phyloP scores from a whole-genome alignment of 2,888 invertebrate genomes.

The Thereva nobilitata region DNA sequence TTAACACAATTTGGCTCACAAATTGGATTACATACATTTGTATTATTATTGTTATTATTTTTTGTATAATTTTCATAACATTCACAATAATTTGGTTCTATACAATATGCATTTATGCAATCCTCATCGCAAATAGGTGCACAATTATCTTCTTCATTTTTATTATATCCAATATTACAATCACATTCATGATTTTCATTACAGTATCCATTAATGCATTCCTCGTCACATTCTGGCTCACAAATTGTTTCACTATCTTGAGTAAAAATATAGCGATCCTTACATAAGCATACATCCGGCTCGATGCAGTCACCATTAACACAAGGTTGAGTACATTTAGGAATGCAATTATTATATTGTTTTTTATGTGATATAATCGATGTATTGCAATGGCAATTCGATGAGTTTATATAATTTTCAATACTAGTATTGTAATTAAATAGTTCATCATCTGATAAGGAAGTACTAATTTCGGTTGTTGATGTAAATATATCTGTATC shows the following conservation, averaged over 20 bases:
- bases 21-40: conserved; percentile 32
- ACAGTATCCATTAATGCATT: conserved; percentile 54
- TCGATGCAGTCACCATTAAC: conserved; percentile 51
- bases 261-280: not conserved
- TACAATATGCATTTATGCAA: conserved; percentile 45
- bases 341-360: too few relatives aligned
- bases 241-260: conserved; percentile 45
- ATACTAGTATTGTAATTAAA: too few relatives aligned
- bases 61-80: conserved; percentile 42
- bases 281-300: conserved; percentile 1
- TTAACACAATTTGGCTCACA: conserved; percentile 48
- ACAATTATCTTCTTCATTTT: conserved; percentile 7
- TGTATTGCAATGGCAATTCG: too few relatives aligned
- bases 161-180: conserved; percentile 42
- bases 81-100: conserved; percentile 43
- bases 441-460: too few relatives aligned
- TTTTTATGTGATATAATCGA: too few relatives aligned
- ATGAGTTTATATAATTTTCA: too few relatives aligned
- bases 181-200: conserved; percentile 46
- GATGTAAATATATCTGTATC: too few relatives aligned
- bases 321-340: conserved; percentile 55
- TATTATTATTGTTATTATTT: conserved; percentile 44
- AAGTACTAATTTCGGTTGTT: too few relatives aligned
- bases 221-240: conserved; percentile 48
- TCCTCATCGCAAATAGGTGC: conserved; percentile 18